Conservation (phyloP, 2,888 invertebrate species). For the Tricholauxania praeusta region DNA sequence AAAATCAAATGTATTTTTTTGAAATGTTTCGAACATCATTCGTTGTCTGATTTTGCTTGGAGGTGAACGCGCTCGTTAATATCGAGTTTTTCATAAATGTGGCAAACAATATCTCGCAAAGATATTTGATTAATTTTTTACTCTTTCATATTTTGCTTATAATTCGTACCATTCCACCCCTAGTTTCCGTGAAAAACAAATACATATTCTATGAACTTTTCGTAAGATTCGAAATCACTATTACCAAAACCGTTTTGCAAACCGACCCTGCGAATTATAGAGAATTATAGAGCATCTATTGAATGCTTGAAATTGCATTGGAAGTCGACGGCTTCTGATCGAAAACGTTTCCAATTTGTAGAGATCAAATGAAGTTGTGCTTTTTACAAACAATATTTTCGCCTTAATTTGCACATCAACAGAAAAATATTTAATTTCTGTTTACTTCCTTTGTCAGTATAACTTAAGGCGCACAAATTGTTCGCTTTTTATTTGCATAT, state of each 20-base stretch:
- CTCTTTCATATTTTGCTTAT: constrained; percentile 40
- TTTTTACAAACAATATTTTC: constrained; percentile 18
- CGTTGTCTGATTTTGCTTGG: background rate
- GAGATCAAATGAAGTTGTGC: no score
- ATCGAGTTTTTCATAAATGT: constrained; percentile 47
- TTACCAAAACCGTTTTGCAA: no score
- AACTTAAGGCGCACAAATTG: no score
- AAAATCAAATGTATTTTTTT: constrained; percentile 8
- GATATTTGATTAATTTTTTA: constrained; percentile 46
- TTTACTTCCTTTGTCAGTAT: no score
- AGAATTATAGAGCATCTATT: constrained; percentile 58
- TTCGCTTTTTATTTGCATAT: no score
- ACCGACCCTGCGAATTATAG: no score
- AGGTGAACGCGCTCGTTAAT: constrained; percentile 44
- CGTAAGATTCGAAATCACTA: no score
- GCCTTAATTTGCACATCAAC: constrained; percentile 29
- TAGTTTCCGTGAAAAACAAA: no score
- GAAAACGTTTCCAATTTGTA: no score
- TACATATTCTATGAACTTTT: no score
- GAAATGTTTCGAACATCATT: background rate
- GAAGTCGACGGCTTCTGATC: constrained; percentile 43
- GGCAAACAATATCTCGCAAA: constrained; percentile 42
- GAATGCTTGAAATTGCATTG: background rate
- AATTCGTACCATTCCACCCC: no score
- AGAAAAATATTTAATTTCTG: background rate